These are phyloP conservation scores for Cyprinella venusta DNA, from an alignment of 2,797 vertebrate genomes.

Conservation along the genomic window DNA sequence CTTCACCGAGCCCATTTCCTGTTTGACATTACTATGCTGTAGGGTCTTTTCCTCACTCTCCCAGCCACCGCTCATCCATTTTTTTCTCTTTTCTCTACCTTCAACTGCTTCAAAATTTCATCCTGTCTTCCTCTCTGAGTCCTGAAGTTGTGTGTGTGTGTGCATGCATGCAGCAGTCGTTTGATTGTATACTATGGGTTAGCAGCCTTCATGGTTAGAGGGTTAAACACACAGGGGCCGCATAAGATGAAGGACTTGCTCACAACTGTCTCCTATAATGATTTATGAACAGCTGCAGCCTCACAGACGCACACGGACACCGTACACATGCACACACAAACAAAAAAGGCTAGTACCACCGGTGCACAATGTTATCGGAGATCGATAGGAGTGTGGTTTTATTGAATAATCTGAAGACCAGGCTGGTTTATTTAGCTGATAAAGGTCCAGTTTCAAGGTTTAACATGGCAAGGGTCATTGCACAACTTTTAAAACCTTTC, in stretches of 20 bases:
- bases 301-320: neutral
- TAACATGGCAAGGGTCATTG: neutral
- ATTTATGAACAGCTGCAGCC: slow-evolving; percentile 35
- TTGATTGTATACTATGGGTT: slow-evolving; percentile 25
- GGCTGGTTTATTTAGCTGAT: slow-evolving; percentile 34
- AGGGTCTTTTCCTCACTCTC: slow-evolving; percentile 1
- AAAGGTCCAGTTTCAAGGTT: slow-evolving; percentile 6
- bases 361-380: slow-evolving; percentile 6
- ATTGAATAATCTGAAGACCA: slow-evolving; percentile 32
- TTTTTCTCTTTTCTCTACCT: neutral
- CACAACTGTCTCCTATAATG: slow-evolving; percentile 43
- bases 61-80: neutral
- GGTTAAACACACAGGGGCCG: slow-evolving; percentile 41
- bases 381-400: slow-evolving; percentile 29
- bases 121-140: neutral
- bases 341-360: neutral
- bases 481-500: neutral
- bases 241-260: slow-evolving; percentile 35
- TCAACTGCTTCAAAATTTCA: slow-evolving; percentile 19
- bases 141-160: neutral
- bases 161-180: neutral
- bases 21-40: slow-evolving; percentile 12
- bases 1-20: slow-evolving; percentile 9
- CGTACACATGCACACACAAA: neutral
- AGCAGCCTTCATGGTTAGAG: slow-evolving; percentile 34